Evolutionary conservation across 1,140 invertebrate genomes (phyloP), one percentile per base, ranked within the genome.

Genomic region (Melitaea cinxia): DNA sequence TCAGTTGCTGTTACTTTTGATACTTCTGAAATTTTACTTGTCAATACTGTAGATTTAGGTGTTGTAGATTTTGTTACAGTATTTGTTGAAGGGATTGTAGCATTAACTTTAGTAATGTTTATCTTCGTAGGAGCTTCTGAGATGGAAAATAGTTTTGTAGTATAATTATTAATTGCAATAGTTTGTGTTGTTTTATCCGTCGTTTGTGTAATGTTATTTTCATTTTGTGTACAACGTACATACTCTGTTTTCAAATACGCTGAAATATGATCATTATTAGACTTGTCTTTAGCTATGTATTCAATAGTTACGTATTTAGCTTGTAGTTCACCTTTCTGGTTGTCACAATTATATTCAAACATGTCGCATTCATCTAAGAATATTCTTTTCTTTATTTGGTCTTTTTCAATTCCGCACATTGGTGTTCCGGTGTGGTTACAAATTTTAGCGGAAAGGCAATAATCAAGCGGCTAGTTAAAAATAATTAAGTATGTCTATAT

Each of bases 301-400:
- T n/a, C n/a, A n/a, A n/a, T n/a, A n/a, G n/a, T n/a, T n/a, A n/a
- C n/a, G n/a, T n/a, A 30, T 49, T 47, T 39, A 10, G n/a, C 56
- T 30, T 30, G 9, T 56, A 37, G 14, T 49, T 45, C 9, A 80
- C 80, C 61, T 65, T 62, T 73, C 4, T 59, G 50, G 60, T 78
- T 57, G 52, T 83, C 81, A 52, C 83, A 85, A 50, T 83, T 85
- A 52, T 76, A 81, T 63, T 85, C 83, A 30, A 61, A 72, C 64
- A 78, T 55, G 52, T 85, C 81, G 54, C 83, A 85, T 52, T 79
- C 70, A 50, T 85, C 83, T 56, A 79, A 59, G 59, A 85, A 85
- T 26, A 69, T 52, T 59, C 70, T 55, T 9, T 62, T 45, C 10
- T 65, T 12, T 15, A 24, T 24, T 26, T 56, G 21, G 6, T 68